phyloP scores from a whole-genome alignment of 2,797 vertebrate genomes.

The Lithobates sylvaticus region DNA sequence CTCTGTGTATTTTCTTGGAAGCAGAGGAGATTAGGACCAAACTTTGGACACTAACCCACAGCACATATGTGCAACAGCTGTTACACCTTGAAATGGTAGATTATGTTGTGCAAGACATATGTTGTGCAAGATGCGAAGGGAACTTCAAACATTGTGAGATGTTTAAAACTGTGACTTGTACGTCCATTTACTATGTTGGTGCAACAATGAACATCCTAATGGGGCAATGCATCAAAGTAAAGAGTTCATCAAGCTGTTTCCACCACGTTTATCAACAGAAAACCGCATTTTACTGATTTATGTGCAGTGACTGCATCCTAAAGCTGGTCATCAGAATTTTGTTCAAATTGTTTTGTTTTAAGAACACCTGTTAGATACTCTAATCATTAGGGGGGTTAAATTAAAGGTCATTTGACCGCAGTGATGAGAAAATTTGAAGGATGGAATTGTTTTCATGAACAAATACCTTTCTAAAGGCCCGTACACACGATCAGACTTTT shows the following conservation, averaged over 20 bases:
- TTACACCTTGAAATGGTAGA: background rate
- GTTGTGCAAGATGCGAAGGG: background rate
- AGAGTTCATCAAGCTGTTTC: background rate
- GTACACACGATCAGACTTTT: too few species aligned
- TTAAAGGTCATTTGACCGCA: too few species aligned
- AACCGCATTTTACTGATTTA: background rate
- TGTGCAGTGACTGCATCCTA: too few species aligned
- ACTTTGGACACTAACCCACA: background rate
- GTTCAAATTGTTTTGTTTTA: too few species aligned
- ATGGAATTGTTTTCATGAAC: too few species aligned
- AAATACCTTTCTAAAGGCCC: too few species aligned
- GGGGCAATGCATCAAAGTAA: background rate
- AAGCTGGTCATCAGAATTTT: too few species aligned
- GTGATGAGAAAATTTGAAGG: too few species aligned
- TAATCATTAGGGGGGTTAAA: too few species aligned
- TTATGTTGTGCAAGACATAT: background rate
- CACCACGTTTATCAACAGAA: background rate
- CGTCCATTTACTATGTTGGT: background rate
- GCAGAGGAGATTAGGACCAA: background rate
- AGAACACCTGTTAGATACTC: too few species aligned
- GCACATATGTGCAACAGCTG: slow-evolving; percentile 12
- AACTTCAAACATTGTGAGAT: background rate
- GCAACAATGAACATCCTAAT: slow-evolving; percentile 7
- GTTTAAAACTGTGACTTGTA: slow-evolving; percentile 3
- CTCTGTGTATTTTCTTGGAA: background rate